A percentile compares a stretch with the other conserved stretches of the same genome.
These are phyloP conservation scores for Solenodon paradoxus DNA, from an alignment of 2,113 vertebrate species.

Conservation along the genomic window DNA sequence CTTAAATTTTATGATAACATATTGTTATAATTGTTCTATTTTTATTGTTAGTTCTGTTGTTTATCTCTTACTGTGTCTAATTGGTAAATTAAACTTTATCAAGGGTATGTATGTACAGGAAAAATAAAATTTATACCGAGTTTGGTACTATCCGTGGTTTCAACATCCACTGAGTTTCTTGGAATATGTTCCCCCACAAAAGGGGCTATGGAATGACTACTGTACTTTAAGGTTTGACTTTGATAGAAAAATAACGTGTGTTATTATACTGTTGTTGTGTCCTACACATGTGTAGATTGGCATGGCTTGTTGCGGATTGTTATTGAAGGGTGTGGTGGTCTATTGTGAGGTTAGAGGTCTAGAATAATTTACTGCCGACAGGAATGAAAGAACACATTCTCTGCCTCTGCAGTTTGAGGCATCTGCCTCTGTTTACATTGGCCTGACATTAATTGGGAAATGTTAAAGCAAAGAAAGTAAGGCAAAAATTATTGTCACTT, in stretches of 20 bases:
- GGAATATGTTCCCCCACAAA: background rate
- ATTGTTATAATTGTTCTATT: background rate
- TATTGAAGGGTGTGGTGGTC: background rate
- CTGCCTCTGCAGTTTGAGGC: background rate
- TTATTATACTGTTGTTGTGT: background rate
- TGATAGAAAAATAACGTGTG: background rate
- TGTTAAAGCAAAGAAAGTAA: background rate
- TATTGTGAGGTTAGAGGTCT: background rate
- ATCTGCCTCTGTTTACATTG: conserved; percentile 22
- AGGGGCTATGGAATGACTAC: background rate
- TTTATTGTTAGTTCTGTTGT: background rate
- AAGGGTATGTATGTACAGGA: no score
- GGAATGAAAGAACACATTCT: background rate
- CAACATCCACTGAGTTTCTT: no score
- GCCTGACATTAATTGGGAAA: background rate
- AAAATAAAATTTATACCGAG: no score
- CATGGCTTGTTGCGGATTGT: background rate
- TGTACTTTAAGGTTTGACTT: background rate
- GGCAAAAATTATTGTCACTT: background rate
- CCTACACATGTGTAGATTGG: background rate
- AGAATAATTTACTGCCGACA: background rate
- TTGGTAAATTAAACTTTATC: background rate
- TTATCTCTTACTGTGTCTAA: background rate
- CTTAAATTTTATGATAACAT: background rate
- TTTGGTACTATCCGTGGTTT: no score